Conservation (phyloP, 2,888 invertebrate genomes). For the Limnephilus lunatus region DNA sequence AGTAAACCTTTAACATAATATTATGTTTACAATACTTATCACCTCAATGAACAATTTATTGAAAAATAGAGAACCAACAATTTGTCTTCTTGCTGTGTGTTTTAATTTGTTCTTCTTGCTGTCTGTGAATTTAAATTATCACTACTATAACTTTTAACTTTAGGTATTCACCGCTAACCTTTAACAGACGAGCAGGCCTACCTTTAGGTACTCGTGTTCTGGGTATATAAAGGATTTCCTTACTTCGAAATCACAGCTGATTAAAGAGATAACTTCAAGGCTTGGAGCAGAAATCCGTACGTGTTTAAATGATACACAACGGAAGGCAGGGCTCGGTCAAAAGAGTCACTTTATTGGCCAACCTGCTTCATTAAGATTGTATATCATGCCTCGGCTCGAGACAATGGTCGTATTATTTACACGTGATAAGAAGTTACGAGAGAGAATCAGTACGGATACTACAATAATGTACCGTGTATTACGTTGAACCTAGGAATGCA, state of each 20-base stretch:
- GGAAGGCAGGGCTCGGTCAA: background rate
- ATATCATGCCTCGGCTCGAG: conserved; percentile 13
- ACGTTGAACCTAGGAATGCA: background rate
- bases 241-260: background rate
- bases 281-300: background rate
- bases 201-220: background rate
- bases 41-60: too few relatives aligned
- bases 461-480: conserved; percentile 22
- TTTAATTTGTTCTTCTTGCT: too few relatives aligned
- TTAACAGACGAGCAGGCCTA: background rate
- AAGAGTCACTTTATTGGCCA: conserved; percentile 18
- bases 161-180: background rate
- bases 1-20: too few relatives aligned
- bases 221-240: background rate
- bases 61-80: too few relatives aligned
- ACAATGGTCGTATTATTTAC: conserved; percentile 42
- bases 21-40: too few relatives aligned
- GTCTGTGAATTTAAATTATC: too few relatives aligned
- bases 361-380: conserved; percentile 36
- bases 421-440: conserved; percentile 32
- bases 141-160: too few relatives aligned
- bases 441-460: conserved; percentile 21
- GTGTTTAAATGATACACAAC: background rate
- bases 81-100: too few relatives aligned
- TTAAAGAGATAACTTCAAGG: background rate